Conservation (phyloP, 2,113 vertebrate genomes). For the Lichenostomus cassidix region DNA sequence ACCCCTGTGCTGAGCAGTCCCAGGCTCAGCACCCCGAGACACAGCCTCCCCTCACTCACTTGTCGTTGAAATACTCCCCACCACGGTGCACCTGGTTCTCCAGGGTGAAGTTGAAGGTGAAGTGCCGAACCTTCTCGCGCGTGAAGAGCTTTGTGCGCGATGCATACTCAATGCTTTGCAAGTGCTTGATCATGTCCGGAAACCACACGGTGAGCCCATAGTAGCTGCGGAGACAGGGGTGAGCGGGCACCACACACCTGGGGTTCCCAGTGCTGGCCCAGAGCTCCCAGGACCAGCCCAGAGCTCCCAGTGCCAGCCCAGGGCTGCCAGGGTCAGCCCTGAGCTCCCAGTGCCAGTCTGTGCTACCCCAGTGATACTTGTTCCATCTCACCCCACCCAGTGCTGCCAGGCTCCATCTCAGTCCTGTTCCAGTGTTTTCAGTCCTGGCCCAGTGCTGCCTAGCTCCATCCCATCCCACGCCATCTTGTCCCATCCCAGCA, state of each 20-base stretch:
- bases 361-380: fast-evolving
- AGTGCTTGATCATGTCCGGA: constrained; percentile 97
- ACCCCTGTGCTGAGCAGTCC: neutral
- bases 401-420: neutral
- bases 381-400: neutral
- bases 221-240: constrained; percentile 76
- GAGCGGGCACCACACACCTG: neutral
- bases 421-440: neutral
- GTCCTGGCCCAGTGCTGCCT: too few species aligned
- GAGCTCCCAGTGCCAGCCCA: neutral
- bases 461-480: neutral
- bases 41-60: constrained; percentile 67
- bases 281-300: neutral
- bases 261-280: fast-evolving
- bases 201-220: constrained; percentile 97
- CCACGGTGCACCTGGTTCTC: constrained; percentile 97
- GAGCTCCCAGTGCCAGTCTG: neutral
- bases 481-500: too few species aligned
- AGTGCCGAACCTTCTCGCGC: constrained; percentile 88
- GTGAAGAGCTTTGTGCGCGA: constrained; percentile 89
- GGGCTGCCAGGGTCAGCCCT: fast-evolving
- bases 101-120: constrained; percentile 97
- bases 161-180: constrained; percentile 90
- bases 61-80: constrained; percentile 95
- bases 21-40: neutral